Percentiles rank a stretch among this genome's conserved stretches.
These are phyloP conservation scores for Pseudorectes ferrugineus DNA, from an alignment of 2,113 vertebrate genomes.

Conservation along the genomic window DNA sequence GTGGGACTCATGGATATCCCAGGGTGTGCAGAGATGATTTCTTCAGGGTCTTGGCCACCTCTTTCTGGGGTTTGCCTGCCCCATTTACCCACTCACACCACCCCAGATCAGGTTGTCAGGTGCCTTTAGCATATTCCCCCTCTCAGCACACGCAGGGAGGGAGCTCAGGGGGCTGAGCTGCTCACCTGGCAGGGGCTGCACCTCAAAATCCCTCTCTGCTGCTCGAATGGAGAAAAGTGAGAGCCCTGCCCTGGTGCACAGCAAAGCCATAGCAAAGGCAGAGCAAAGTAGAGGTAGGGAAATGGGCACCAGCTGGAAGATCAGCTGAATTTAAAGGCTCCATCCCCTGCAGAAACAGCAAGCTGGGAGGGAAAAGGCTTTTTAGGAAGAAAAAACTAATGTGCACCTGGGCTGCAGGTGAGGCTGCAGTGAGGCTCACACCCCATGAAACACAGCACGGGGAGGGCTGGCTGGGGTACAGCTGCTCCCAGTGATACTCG, in stretches of 20 bases:
- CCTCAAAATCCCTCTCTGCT: neutral
- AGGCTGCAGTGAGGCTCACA: accelerated
- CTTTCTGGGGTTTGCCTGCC: neutral
- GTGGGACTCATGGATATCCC: accelerated
- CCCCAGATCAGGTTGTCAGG: neutral
- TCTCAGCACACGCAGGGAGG: neutral
- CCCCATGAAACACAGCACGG: neutral
- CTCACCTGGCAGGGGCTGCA: neutral
- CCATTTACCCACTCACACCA: neutral
- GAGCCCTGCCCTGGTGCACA: neutral
- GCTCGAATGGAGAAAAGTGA: neutral
- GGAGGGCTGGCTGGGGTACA: neutral
- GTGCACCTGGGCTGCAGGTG: neutral
- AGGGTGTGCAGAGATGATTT: neutral
- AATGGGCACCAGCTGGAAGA: neutral
- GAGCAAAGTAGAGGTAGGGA: neutral
- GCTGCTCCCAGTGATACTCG: neutral
- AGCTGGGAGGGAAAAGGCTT: neutral
- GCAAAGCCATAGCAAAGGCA: neutral
- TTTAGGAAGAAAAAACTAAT: neutral
- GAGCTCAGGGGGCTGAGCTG: neutral
- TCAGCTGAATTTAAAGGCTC: neutral
- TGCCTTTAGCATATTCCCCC: neutral
- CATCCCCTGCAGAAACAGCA: neutral
- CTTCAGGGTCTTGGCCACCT: neutral